Conservation (phyloP, 2,797 vertebrate species). For the Epinephelus malabaricus region DNA sequence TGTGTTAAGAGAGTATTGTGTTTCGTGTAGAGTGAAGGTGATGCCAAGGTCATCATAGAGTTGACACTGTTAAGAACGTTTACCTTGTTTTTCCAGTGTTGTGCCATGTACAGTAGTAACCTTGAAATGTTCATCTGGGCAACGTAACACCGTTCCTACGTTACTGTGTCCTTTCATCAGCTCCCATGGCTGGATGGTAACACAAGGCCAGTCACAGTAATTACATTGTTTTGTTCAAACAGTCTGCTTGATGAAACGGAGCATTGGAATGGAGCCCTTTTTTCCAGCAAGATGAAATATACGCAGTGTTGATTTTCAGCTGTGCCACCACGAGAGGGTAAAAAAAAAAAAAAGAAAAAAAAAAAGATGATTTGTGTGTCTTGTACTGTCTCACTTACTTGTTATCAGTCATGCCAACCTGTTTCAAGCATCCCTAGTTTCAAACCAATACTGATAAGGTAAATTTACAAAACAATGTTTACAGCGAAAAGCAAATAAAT, state of each 20-base stretch:
- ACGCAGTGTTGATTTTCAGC: conserved; percentile 51
- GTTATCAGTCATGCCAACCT: conserved; percentile 44
- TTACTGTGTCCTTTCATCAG: conserved; percentile 42
- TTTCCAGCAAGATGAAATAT: conserved; percentile 32
- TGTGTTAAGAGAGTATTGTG: conserved; percentile 58
- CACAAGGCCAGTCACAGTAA: conserved; percentile 40
- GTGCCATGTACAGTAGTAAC: conserved; percentile 70
- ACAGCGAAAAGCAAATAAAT: conserved; percentile 54
- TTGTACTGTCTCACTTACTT: conserved; percentile 48
- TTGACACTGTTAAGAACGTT: conserved; percentile 61
- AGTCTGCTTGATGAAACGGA: conserved; percentile 46
- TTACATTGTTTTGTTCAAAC: conserved; percentile 52
- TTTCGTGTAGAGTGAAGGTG: conserved; percentile 53
- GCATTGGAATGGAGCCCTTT: conserved; percentile 18
- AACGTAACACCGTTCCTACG: conserved; percentile 32
- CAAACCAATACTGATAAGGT: conserved; percentile 23
- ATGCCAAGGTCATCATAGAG: conserved; percentile 54
- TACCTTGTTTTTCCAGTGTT: conserved; percentile 69
- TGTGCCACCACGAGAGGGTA: conserved; percentile 40
- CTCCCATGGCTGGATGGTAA: conserved; percentile 42
- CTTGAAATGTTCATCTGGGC: conserved; percentile 51
- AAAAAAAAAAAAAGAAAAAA: background rate
- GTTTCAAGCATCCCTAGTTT: conserved; percentile 43
- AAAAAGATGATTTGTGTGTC: conserved; percentile 41
- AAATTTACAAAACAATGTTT: conserved; percentile 60